A percentile compares a stretch with the other conserved stretches of the same genome.
These are phyloP conservation scores for Thymallus thymallus DNA, from an alignment of 2,113 vertebrate genomes.

Conservation along the genomic window DNA sequence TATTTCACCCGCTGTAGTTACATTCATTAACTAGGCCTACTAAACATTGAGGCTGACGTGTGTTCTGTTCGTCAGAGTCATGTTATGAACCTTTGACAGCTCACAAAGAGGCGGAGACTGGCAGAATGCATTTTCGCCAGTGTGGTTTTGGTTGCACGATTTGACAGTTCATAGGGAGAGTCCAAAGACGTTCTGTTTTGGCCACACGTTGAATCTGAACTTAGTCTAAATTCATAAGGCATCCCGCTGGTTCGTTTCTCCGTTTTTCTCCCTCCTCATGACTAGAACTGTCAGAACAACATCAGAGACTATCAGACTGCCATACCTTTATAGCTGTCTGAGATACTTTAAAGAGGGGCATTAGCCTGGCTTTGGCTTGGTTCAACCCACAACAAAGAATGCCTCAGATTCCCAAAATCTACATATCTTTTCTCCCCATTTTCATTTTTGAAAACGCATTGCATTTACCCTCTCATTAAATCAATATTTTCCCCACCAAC, in stretches of 20 bases:
- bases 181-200: slow-evolving; percentile 40
- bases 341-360: slow-evolving; percentile 67
- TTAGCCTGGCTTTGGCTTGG: slow-evolving; percentile 66
- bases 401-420: slow-evolving; percentile 53
- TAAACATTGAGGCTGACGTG: slow-evolving; percentile 29
- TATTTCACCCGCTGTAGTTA: no score
- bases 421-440: slow-evolving; percentile 58
- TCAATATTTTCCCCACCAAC: slow-evolving; percentile 34
- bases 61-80: slow-evolving; percentile 30
- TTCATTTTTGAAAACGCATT: slow-evolving; percentile 51
- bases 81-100: slow-evolving; percentile 37
- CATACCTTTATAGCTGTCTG: slow-evolving; percentile 65
- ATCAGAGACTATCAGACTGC: slow-evolving; percentile 64
- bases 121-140: slow-evolving; percentile 37
- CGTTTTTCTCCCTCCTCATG: slow-evolving; percentile 54
- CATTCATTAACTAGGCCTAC: slow-evolving; percentile 35
- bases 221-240: slow-evolving; percentile 75
- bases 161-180: slow-evolving; percentile 63
- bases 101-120: slow-evolving; percentile 41
- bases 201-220: slow-evolving; percentile 65
- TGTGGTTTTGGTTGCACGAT: slow-evolving; percentile 51
- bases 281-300: slow-evolving; percentile 72
- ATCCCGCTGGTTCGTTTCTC: slow-evolving; percentile 60
- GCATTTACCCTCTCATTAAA: slow-evolving; percentile 23
- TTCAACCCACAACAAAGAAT: slow-evolving; percentile 58